These are phyloP conservation scores for Mormoops blainvillei DNA, from an alignment of 2,113 vertebrate species.

Conservation along the genomic window DNA sequence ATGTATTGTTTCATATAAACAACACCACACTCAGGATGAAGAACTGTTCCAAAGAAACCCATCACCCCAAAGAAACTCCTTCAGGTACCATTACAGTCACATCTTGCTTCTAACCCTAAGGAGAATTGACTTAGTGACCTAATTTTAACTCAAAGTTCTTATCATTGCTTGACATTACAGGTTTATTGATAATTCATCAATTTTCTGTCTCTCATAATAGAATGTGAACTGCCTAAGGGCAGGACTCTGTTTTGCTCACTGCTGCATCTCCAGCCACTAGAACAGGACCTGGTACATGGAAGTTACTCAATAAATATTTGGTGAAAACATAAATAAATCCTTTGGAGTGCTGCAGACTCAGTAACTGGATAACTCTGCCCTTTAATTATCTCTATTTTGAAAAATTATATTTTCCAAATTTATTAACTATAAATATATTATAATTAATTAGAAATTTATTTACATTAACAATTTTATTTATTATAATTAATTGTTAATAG, in stretches of 20 bases:
- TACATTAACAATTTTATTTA: not conserved
- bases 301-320: not conserved
- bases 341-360: not conserved
- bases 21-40: not conserved
- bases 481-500: not conserved
- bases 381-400: not conserved
- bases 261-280: not conserved
- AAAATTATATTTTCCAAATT: not conserved
- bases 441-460: not conserved
- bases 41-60: not conserved
- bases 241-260: not conserved
- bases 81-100: not conserved
- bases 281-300: not conserved
- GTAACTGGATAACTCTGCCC: not conserved
- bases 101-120: not conserved
- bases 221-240: not conserved
- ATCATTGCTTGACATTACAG: not conserved
- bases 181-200: not conserved
- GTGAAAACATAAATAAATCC: not conserved
- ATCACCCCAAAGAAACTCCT: not conserved
- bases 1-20: not conserved
- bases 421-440: not conserved
- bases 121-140: not conserved
- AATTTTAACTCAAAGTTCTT: not conserved
- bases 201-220: not conserved